Evolutionary conservation across 2,113 vertebrate species (phyloP).

Genomic region (Nerophis lumbriciformis): DNA sequence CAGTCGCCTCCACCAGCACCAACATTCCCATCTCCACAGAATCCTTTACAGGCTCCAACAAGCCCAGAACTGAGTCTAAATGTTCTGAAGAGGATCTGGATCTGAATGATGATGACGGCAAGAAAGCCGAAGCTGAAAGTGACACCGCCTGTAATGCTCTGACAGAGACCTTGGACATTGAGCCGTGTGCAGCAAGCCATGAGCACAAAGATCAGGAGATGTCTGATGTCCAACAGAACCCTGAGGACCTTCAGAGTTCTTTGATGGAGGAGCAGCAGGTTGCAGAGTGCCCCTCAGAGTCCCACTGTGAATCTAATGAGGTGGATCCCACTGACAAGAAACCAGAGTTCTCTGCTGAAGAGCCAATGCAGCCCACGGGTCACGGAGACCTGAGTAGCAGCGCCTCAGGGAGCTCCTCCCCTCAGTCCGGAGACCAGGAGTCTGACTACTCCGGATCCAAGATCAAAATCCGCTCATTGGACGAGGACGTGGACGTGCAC

Average conservation of each 20-base stretch:
- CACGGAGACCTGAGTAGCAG: slow-evolving; percentile 75
- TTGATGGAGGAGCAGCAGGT: slow-evolving; percentile 29
- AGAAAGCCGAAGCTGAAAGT: slow-evolving; percentile 7
- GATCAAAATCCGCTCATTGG: slow-evolving; percentile 76
- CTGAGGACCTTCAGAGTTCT: slow-evolving; percentile 41
- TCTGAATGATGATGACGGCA: slow-evolving; percentile 5
- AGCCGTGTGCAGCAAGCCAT: slow-evolving; percentile 19
- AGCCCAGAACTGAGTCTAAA: slow-evolving; percentile 18
- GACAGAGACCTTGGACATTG: slow-evolving; percentile 47
- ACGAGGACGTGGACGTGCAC: slow-evolving; percentile 84
- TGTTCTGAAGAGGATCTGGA: slow-evolving; percentile 42
- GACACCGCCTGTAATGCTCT: slow-evolving; percentile 52
- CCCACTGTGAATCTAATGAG: slow-evolving; percentile 61
- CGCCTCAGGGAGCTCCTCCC: slow-evolving; percentile 70
- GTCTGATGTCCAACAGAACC: slow-evolving; percentile 25
- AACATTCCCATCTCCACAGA: slow-evolving; percentile 42
- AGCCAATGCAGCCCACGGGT: slow-evolving; percentile 54
- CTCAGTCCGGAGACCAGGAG: slow-evolving; percentile 78
- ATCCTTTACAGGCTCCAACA: slow-evolving; percentile 15
- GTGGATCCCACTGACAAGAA: slow-evolving; percentile 75
- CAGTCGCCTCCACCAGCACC: slow-evolving; percentile 37
- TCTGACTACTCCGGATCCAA: slow-evolving; percentile 76
- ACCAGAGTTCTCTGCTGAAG: slow-evolving; percentile 39
- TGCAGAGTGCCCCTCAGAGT: slow-evolving; percentile 27
- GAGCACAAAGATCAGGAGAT: slow-evolving; percentile 49